Conservation (phyloP, 1,140 invertebrate species). For the Lerema accius region DNA sequence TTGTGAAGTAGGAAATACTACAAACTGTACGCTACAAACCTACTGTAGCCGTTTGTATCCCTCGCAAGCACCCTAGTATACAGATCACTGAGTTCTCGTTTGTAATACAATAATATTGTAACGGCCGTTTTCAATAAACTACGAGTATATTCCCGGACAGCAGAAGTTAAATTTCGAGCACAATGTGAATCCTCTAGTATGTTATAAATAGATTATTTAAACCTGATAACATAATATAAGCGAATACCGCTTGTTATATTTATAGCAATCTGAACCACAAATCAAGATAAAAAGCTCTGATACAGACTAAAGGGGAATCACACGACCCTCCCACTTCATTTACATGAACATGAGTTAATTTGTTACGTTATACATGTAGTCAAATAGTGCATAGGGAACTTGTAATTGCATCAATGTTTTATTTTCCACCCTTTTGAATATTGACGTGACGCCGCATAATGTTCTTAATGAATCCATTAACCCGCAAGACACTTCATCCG, state of each 20-base stretch:
- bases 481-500: slow-evolving; percentile 20
- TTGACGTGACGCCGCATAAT: slow-evolving; percentile 22
- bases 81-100: too few relatives aligned
- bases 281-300: slow-evolving; percentile 70
- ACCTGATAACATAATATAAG: slow-evolving; percentile 53
- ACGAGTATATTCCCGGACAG: too few relatives aligned
- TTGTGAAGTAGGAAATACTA: too few relatives aligned
- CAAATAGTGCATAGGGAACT: slow-evolving; percentile 6
- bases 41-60: too few relatives aligned
- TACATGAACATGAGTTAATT: slow-evolving; percentile 21
- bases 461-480: slow-evolving; percentile 27
- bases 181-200: too few relatives aligned
- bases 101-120: too few relatives aligned
- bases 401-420: slow-evolving; percentile 28
- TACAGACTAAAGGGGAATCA: slow-evolving; percentile 52
- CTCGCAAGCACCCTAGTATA: too few relatives aligned
- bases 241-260: slow-evolving; percentile 61
- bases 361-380: slow-evolving; percentile 9
- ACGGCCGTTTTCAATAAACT: too few relatives aligned
- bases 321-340: slow-evolving; percentile 35
- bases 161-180: too few relatives aligned
- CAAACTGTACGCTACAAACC: too few relatives aligned
- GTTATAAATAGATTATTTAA: too few relatives aligned
- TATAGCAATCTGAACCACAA: slow-evolving; percentile 61
- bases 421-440: slow-evolving; percentile 20